Evolutionary conservation across 1,140 invertebrate genomes (phyloP).

Genomic region (Patella vulgata): DNA sequence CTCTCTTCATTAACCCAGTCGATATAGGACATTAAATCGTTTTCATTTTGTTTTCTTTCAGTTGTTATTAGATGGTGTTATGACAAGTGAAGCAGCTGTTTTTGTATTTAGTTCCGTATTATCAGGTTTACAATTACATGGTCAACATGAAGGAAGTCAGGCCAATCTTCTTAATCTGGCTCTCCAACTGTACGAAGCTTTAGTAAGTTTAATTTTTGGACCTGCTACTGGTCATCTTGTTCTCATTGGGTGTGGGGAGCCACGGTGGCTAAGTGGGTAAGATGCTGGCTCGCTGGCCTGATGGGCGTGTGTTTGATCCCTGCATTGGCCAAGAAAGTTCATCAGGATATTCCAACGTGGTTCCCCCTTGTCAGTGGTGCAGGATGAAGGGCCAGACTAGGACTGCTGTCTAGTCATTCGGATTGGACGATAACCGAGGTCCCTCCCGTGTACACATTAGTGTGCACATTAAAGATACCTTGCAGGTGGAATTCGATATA

Average conservation of each 20-base stretch:
- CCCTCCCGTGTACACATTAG: too few species aligned
- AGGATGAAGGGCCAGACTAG: too few species aligned
- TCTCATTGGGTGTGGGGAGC: not conserved
- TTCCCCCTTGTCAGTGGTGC: too few species aligned
- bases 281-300: too few species aligned
- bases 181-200: slow-evolving; percentile 81
- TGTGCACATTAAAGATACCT: not conserved
- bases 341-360: too few species aligned
- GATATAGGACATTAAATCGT: too few species aligned
- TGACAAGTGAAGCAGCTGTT: slow-evolving; percentile 43
- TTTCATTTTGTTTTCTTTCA: slow-evolving; percentile 63
- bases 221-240: not conserved
- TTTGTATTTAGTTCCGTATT: slow-evolving; percentile 54
- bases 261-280: too few species aligned
- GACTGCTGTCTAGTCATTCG: too few species aligned
- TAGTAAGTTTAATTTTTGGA: slow-evolving; percentile 72
- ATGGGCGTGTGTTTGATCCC: too few species aligned
- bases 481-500: not conserved
- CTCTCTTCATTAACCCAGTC: too few species aligned
- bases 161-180: slow-evolving; percentile 75
- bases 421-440: too few species aligned
- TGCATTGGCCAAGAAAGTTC: too few species aligned
- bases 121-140: slow-evolving; percentile 64
- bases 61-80: slow-evolving; percentile 42
- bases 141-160: slow-evolving; percentile 86